A percentile compares a stretch with the other conserved stretches of the same genome.
Evolutionary conservation across 2,888 invertebrate genomes (phyloP).

Genomic region (Lysandra bellargus): DNA sequence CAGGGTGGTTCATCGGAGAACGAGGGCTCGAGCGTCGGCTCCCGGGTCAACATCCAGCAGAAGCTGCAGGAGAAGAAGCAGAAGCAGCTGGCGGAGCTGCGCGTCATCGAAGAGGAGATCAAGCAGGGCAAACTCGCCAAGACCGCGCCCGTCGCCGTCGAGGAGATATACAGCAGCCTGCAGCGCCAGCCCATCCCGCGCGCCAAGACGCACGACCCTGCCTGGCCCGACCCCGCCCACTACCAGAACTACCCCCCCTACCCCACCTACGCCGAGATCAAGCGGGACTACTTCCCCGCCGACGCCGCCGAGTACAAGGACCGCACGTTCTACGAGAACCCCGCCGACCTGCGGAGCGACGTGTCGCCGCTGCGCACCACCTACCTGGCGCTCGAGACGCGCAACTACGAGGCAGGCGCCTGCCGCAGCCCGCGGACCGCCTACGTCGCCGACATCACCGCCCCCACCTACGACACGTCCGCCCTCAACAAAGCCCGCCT

Average conservation of each 20-base stretch:
- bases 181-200: conserved; percentile 85
- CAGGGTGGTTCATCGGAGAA: conserved; percentile 86
- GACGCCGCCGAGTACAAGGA: conserved; percentile 54
- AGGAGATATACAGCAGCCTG: conserved; percentile 78
- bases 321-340: conserved; percentile 68
- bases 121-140: conserved; percentile 88
- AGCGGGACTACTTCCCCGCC: conserved; percentile 60
- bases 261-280: conserved; percentile 71
- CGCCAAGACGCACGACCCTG: conserved; percentile 83
- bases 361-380: conserved; percentile 59
- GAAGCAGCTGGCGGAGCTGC: conserved; percentile 90
- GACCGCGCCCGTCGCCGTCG: conserved; percentile 75
- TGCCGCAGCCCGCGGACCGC: conserved; percentile 63
- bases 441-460: conserved; percentile 56
- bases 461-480: conserved; percentile 55
- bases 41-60: conserved; percentile 91
- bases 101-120: conserved; percentile 90
- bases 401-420: conserved; percentile 59
- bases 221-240: conserved; percentile 62
- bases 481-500: conserved; percentile 50
- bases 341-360: conserved; percentile 54
- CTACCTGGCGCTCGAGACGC: conserved; percentile 56
- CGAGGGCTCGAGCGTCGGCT: conserved; percentile 87
- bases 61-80: conserved; percentile 93
- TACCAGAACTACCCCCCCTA: conserved; percentile 75